Evolutionary conservation across 2,113 vertebrate species (phyloP), one percentile per base, ranked within the genome.

Genomic region (Saguinus midas): DNA sequence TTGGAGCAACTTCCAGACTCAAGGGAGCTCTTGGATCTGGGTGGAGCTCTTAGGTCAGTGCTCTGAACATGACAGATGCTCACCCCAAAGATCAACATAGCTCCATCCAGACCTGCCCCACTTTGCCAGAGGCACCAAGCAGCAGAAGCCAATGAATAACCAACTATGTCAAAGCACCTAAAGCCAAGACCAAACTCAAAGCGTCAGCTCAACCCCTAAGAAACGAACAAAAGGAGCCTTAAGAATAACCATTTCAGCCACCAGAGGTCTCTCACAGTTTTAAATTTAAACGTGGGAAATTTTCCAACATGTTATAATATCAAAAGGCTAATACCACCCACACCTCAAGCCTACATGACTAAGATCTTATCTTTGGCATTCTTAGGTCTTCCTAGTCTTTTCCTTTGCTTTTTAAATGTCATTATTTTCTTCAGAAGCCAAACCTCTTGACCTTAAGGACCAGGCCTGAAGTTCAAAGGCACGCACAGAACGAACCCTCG

Each of bases 101-200:
- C 57, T 91, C 72, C n/a, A 25, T 32, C 82, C 68, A 37, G 64
- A 48, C 43, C 94, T 10, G 29, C 35, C 80, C 55, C 70, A n/a
- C 68, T 78, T 68, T 2, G 10, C 55, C 57, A 73, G 68, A 91
- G 83, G 70, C 92, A 50, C 50, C 10, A 21, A 85, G 78, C 58
- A 72, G 20, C 79, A 40, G 29, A 81, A 90, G 45, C 48, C 37
- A 52, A 80, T 9, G 23, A 58, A 87, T 8, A 29, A 70, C 3
- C 66, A 55, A 52, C 66, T 85, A 64, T 1, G 48, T 72, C 18
- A 37, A 35, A 70, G 12, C 58, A 61, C 58, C 66, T 52, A 61
- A 96, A 94, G 61, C 80, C 43, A 72, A 95, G 55, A 80, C 32
- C 76, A 92, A 96, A 92, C 61, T 40, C 83, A 52, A 86, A 90